phyloP scores from a whole-genome alignment of 2,888 invertebrate genomes.

The Cylindroiulus punctatus region DNA sequence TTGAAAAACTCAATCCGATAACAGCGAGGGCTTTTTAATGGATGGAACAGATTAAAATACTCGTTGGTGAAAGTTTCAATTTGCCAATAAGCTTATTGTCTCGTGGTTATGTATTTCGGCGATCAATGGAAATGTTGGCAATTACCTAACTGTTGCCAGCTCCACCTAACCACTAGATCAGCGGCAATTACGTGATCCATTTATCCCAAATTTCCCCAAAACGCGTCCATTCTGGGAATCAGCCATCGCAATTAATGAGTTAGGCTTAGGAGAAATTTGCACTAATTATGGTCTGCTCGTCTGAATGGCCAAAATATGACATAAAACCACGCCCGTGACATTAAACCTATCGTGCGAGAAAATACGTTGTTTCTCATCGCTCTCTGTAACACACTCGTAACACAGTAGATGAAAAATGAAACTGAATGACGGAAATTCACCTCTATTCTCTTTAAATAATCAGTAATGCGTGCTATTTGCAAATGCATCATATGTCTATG shows the following conservation, averaged over 20 bases:
- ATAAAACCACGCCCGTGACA: conserved; percentile 8
- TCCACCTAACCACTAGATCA: conserved; percentile 23
- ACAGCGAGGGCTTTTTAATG: too few relatives aligned
- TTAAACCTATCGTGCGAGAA: background rate
- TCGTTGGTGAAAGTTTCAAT: too few relatives aligned
- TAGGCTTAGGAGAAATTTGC: conserved; percentile 6
- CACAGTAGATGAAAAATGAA: too few relatives aligned
- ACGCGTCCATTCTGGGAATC: conserved; percentile 12
- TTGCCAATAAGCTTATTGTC: background rate
- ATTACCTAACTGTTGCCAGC: conserved; percentile 25
- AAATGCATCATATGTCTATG: too few relatives aligned
- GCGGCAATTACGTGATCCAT: background rate
- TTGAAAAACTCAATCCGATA: too few relatives aligned
- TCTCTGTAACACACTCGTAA: too few relatives aligned
- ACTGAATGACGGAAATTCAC: too few relatives aligned
- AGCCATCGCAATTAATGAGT: background rate
- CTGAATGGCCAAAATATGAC: background rate
- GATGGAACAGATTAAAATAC: too few relatives aligned
- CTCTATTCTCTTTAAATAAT: too few relatives aligned
- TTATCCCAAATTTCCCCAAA: conserved; percentile 27
- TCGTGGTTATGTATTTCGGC: background rate
- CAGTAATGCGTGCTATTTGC: too few relatives aligned
- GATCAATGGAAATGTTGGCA: conserved; percentile 1
- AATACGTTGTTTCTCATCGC: too few relatives aligned
- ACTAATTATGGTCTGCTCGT: background rate